Evolutionary conservation across 2,113 vertebrate genomes (phyloP).

Genomic region (Antennarius striatus): DNA sequence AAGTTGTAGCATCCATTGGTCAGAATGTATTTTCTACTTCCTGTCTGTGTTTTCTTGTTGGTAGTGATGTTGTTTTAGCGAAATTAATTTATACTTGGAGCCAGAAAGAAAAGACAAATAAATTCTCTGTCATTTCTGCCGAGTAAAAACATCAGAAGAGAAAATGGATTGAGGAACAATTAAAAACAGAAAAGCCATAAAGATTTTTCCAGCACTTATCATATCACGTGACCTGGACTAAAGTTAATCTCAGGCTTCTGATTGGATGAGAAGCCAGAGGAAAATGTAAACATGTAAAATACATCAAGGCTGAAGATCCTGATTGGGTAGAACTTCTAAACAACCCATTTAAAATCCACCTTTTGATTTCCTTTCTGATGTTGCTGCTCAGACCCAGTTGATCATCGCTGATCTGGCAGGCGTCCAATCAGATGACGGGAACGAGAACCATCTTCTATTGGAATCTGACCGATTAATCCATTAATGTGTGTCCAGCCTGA

Average conservation of each 20-base stretch:
- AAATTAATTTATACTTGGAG: conserved; percentile 52
- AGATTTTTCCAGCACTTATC: too few species aligned
- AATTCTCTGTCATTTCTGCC: conserved; percentile 5
- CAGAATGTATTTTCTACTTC: conserved; percentile 65
- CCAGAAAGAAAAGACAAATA: background rate
- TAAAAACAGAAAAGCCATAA: too few species aligned
- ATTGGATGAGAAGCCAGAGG: too few species aligned
- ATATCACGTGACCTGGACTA: too few species aligned
- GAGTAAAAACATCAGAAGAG: background rate
- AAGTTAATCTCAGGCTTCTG: too few species aligned
- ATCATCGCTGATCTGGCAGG: background rate
- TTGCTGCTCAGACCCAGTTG: background rate
- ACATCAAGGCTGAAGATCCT: too few species aligned
- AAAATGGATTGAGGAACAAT: background rate
- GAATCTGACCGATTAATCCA: conserved; percentile 48
- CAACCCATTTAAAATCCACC: background rate
- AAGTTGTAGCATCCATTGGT: conserved; percentile 45
- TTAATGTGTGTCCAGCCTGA: conserved; percentile 11
- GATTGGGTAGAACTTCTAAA: background rate
- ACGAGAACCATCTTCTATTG: background rate
- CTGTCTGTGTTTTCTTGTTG: conserved; percentile 43
- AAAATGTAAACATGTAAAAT: too few species aligned
- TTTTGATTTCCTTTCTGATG: too few species aligned
- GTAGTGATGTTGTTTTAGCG: conserved; percentile 33
- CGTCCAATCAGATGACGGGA: background rate